Evolutionary conservation across 2,113 vertebrate genomes (phyloP).

Genomic region (Sterna hirundo): DNA sequence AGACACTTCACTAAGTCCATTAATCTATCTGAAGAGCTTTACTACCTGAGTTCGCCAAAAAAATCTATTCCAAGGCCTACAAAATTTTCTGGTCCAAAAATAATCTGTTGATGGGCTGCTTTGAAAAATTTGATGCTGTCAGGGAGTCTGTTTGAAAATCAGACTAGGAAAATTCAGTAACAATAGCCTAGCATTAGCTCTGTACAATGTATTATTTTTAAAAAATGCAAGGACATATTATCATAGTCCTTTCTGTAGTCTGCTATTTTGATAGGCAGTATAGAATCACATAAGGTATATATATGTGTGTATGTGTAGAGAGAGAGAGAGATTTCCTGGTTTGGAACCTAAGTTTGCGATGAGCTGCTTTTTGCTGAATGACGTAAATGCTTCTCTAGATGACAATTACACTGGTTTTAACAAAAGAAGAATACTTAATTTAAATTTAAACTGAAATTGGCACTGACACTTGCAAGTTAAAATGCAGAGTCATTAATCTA

Average conservation of each 20-base stretch:
- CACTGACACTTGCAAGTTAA: not conserved
- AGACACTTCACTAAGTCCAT: constrained; percentile 50
- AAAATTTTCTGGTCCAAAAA: not conserved
- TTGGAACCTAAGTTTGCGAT: not conserved
- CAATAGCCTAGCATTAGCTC: not conserved
- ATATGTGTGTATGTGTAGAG: not conserved
- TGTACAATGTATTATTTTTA: not conserved
- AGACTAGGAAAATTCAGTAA: not conserved
- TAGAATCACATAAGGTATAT: not conserved
- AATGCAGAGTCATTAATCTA: not conserved
- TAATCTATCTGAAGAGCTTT: constrained; percentile 38
- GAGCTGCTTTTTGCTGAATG: not conserved
- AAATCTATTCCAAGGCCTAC: constrained; percentile 1
- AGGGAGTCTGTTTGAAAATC: not conserved
- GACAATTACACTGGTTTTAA: not conserved
- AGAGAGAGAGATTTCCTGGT: not conserved
- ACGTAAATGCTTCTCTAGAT: not conserved
- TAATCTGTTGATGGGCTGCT: not conserved
- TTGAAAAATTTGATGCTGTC: not conserved
- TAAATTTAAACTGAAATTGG: not conserved
- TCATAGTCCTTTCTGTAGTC: not conserved
- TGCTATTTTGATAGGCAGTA: not conserved
- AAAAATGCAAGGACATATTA: not conserved
- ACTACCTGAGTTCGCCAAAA: constrained; percentile 28
- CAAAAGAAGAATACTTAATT: not conserved